Base-by-base conservation (phyloP, 2,888 invertebrate genomes). In the Acheta domesticus region DNA sequence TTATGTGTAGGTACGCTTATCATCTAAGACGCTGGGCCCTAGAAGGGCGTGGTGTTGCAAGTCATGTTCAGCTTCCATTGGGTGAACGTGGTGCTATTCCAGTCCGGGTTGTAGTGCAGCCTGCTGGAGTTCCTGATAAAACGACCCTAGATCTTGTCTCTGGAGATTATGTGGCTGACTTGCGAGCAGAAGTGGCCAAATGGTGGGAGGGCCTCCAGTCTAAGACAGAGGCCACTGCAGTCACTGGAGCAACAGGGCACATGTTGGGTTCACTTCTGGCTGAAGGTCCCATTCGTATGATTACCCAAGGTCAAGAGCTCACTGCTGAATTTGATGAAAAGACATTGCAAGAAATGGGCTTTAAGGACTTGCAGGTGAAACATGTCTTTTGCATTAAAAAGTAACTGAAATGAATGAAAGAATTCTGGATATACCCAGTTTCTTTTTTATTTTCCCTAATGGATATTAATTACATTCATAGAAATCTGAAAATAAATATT, bases 301-400 rank as follows among this genome's bases (percentile, higher is more conserved):
- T 97, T 82, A 97, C 96, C 0, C 94, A 95, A 85, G 97, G 97
- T 0, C 97, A 97, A 86, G 98, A 98, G 86, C 88, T 98, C 12
- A 95, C 95, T 0, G 93, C 95, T 5, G 97, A 98, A 84, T 94
- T 94, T 84, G 97, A 98, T 86, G 97, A 97, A 85, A 93, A 97
- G 83, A 94, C 94, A 2, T 88, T 97, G 2, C 93, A 92, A 74
- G 97, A 97, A 86, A 94, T 96, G 90, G 96, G 96, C 36, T 96
- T 97, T 85, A 98, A 97, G 86, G 97, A 98, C 86, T 93, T 94
- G 85, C 97, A 96, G 90, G 93, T 93, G 84, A 80, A 36, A 36
- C 36, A 80, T 75, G 1, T 14, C 48, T 36, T 21, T 49, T 20
- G 14, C 75, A 75, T 75, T 75, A n/a, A 4, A 12, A 74, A 20